Evolutionary conservation across 2,888 invertebrate species (phyloP), one percentile per base, ranked within the genome.

Genomic region (Prostheceraeus crozeri): DNA sequence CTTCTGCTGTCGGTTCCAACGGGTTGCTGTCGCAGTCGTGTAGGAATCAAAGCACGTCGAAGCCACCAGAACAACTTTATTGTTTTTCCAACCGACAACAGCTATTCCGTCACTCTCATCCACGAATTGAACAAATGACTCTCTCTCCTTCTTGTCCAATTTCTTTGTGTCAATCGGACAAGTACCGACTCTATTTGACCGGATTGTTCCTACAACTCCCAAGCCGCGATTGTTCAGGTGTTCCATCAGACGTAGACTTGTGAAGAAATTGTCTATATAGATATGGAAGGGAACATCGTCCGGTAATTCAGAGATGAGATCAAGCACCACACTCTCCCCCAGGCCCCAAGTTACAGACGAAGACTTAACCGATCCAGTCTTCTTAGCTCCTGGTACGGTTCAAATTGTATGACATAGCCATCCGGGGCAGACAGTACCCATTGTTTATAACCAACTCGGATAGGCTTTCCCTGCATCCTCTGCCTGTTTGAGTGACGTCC

Each of bases 1-100:
- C 19, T 40, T 40, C 14, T 40, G 40, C 40, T 40, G 40, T 40
- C 40, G 40, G 40, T 21, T 40, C 40, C 40, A 40, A 14, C 40
- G 14, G 16, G 40, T 40, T 40, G 40, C 19, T 21, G 14, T 14
- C 14, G 40, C 40, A 40, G 19, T 21, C 19, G 40, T 14, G 19
- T 16, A 40, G 14, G 40, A 16, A 40, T 40, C 40, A 21, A 40
- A 40, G 40, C 40, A 40, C 16, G 14, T 40, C 16, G 40, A 40
- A 16, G 40, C 40, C 40, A 40, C 14, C 16, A 40, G 40, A 16
- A 40, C 40, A 40, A 40, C 40, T 21, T 40, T 40, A 21, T 40
- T 40, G 40, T 40, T 21, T 21, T 40, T 40, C 40, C 40, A 40
- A 16, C 40, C 40, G 19, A 40, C 40, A 14, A 40, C 14, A 16